Conservation (phyloP, 2,113 vertebrate genomes). For the Scomber japonicus region DNA sequence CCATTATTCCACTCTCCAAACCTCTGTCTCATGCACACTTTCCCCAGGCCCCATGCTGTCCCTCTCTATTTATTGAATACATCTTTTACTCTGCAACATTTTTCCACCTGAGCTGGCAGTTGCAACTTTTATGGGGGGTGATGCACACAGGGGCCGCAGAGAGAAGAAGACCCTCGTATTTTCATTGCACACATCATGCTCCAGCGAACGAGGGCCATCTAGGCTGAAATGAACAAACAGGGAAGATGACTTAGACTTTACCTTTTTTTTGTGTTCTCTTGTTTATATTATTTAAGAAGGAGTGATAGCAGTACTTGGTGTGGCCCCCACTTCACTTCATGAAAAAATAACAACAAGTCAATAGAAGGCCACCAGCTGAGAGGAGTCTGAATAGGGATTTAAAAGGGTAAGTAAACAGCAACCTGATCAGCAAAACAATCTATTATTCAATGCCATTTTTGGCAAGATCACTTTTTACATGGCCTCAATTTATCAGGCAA, state of each 20-base stretch:
- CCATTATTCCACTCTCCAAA: conserved; percentile 96
- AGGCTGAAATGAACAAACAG: conserved; percentile 95
- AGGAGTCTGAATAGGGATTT: conserved; percentile 91
- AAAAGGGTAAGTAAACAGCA: conserved; percentile 94
- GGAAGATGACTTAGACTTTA: conserved; percentile 88
- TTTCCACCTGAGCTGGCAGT: conserved; percentile 99
- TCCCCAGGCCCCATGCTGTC: conserved; percentile 95
- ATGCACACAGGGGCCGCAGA: conserved; percentile 60
- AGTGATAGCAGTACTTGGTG: conserved; percentile 86
- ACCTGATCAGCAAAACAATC: conserved; percentile 91
- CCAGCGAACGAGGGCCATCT: conserved; percentile 88
- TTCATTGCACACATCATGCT: conserved; percentile 88
- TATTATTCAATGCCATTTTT: conserved; percentile 94
- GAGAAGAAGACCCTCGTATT: conserved; percentile 78
- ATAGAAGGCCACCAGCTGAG: conserved; percentile 95
- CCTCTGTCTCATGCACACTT: conserved; percentile 97
- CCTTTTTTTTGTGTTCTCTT: conserved; percentile 71
- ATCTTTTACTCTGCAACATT: conserved; percentile 97
- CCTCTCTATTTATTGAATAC: conserved; percentile 99
- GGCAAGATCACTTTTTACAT: conserved; percentile 90
- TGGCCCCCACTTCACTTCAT: conserved; percentile 93
- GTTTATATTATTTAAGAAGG: conserved; percentile 86
- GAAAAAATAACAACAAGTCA: conserved; percentile 94
- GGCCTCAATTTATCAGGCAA: conserved; percentile 83
- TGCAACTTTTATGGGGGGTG: conserved; percentile 91